Evolutionary conservation across 2,797 vertebrate genomes (phyloP), one percentile per base, ranked within the genome.

Genomic region (Phrynocephalus vlangalii): DNA sequence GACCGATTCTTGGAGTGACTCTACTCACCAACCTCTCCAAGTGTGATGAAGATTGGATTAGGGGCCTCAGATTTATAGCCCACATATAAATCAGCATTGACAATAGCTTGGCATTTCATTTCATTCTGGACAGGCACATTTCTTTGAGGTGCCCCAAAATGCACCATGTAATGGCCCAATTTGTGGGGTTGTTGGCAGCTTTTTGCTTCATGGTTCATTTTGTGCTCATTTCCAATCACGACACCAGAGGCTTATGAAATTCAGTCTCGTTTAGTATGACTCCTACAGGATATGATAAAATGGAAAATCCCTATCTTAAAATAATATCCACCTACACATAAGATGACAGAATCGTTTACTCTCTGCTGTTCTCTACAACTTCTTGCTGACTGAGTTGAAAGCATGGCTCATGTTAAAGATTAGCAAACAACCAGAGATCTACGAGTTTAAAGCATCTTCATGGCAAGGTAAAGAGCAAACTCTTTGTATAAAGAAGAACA

Each of bases 371-470:
- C 56, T 30, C 76, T 63, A 26, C 16, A 50, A 18, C n/a, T 68
- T 50, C 22, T 38, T 56, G 38, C 38, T 44, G 38, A 8, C 52
- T 76, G 50, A 16, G 26, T 75, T 84, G 71, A 84, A 63, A 63
- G 63, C 3, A 68, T 82, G 38, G 44, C 5, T 22, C 0, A 28
- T 63, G 11, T 48, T 66, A 84, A 76, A 33, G 15, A 56, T 80
- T 20, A 5, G 8, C 8, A 75, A 73, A 81, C 22, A 48, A 63
- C 77, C 68, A 44, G 16, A 15, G 70, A 20, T 75, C 15, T 66
- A n/a, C 18, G 70, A n/a, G 87, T 87, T 52, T 82, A 72, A 89
- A 80, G 20, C 20, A 81, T 56, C 3, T 63, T 77, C 52, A 68
- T 84, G 68, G 70, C 60, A 44, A 85, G 18, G 3, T 38, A 68